Base-by-base conservation (phyloP, 2,113 vertebrate genomes). In the Catharus minimus region DNA sequence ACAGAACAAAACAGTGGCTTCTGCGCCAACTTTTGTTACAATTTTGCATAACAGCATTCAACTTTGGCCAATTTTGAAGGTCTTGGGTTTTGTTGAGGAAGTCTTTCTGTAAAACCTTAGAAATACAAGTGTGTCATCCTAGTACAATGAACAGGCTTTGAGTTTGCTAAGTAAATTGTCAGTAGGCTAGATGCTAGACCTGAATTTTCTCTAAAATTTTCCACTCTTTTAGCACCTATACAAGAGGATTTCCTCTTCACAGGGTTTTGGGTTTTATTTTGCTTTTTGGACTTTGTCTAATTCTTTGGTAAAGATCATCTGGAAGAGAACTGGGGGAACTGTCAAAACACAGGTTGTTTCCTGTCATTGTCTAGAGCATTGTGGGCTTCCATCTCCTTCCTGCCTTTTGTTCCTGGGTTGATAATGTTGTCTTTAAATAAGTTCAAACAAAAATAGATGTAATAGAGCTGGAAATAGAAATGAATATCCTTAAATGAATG, bases 321-420 rank as follows among this genome's bases (percentile, higher is more conserved):
- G 69, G 66, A 86, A 74, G 90, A 94, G 80, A 92, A 93, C 13
- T 91, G 66, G 73, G 61, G 92, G 88, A 95, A 93, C 72, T 77
- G 71, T 92, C 86, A 92, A 88, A 94, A 93, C 80, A 88, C 16
- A 5, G 69, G 55, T 80, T 5, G 2, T 86, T 94, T 95, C 93
- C 95, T 50, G 28, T 53, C 55, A 90, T 96, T 96, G 93, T 96
- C 77, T 41, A 8, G 65, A 75, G 69, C 69, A 82, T 28, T 93
- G 92, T 82, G 86, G 80, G 75, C 86, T 93, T 93, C 87, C 69
- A 87, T 84, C 69, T 92, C 93, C 94, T 94, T 96, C 95, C 95
- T 96, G 94, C 23, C 77, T 65, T 92, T 96, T 95, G 90, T 95
- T 94, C 85, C 77, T 84, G 80, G 61, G 26, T 79, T 57, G 84